Evolutionary conservation across 2,797 vertebrate species (phyloP), one percentile per base, ranked within the genome.

Genomic region (Sylvia borin): DNA sequence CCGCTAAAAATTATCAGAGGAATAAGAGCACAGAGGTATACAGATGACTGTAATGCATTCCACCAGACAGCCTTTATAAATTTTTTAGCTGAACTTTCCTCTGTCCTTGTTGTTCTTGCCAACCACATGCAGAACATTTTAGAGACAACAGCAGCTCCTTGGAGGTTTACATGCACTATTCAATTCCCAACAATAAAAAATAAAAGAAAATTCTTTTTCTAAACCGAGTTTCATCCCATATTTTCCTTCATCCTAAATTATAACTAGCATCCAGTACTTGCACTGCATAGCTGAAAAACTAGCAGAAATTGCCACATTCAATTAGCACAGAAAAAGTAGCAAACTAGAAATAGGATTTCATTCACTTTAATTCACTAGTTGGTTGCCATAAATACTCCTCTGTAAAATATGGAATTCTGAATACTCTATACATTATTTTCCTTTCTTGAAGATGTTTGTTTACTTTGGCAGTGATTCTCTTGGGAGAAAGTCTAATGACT

Each of bases 361-460:
- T 94, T 96, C 85, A 86, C 88, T 96, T 85, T 83, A 95, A 93
- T 92, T 94, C 72, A 89, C 75, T 92, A 89, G 90, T 79, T 93
- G 74, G 72, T 95, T 93, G 84, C 81, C 93, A 93, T 79, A 96
- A 96, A 96, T 92, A 95, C 53, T 93, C 0, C 0, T 93, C 92
- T 95, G 88, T 91, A 95, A 94, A 95, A 88, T 90, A 92, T 8
- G 36, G 84, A 94, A 91, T 95, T 95, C 84, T 94, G 71, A 93
- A 92, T 87, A 91, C 88, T 95, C 85, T 71, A 93, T 71, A 93
- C 86, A 92, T 93, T 93, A 95, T 93, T 96, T 95, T 94, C 86
- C 74, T 94, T 96, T 93, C 88, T 93, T 94, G 92, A 92, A 88
- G 95, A 95, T 93, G 85, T 95, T 95, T 96, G 91, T 97, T 97